Base-by-base conservation (phyloP, 2,113 vertebrate genomes). In the Gorsachius goisagi region DNA sequence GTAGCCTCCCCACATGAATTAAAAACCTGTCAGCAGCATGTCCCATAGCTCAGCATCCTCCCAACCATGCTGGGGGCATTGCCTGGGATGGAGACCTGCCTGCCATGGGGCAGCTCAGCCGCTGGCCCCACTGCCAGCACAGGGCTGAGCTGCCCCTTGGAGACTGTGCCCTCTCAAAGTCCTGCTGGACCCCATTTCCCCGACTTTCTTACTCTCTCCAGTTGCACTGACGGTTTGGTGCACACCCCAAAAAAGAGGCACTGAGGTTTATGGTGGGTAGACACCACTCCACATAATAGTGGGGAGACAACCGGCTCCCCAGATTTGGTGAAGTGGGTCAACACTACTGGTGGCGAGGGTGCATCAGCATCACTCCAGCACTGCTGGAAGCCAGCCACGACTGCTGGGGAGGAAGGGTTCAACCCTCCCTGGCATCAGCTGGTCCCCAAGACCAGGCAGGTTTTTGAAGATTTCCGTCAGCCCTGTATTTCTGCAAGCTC, bases 401-500 rank as follows among this genome's bases (percentile, higher is more conserved):
- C 32, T 1, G 0, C 52, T 30, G 33, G 11, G 18, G 5, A 66
- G 21, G 30, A 86, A 67, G 12, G 12, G 15, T 23, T 67, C 53
- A 33, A 4, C 26, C 5, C 18, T 63, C 37, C 17, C 58, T 8
- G 7, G 35, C 49, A 58, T 45, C 74, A 56, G 35, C 33, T 10
- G 17, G 44, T 52, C 21, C 37, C 21, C 1, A 0, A 49, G n/a
- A n/a, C 6, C 33, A 35, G 30, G 12, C 2, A 3, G 15, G 20
- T 13, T 87, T 80, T 14, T 16, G 62, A 67, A 82, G 52, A 64
- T 12, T 89, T 39, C 68, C 72, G 12, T 27, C 26, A 72, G 44
- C 37, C 26, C 49, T 63, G 45, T 56, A 67, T 35, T 81, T 60
- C 41, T 50, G 22, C 27, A 63, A 88, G 58, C 62, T 75, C 56